Evolutionary conservation across 2,113 vertebrate species (phyloP).

Genomic region (Hippocampus barbouri): DNA sequence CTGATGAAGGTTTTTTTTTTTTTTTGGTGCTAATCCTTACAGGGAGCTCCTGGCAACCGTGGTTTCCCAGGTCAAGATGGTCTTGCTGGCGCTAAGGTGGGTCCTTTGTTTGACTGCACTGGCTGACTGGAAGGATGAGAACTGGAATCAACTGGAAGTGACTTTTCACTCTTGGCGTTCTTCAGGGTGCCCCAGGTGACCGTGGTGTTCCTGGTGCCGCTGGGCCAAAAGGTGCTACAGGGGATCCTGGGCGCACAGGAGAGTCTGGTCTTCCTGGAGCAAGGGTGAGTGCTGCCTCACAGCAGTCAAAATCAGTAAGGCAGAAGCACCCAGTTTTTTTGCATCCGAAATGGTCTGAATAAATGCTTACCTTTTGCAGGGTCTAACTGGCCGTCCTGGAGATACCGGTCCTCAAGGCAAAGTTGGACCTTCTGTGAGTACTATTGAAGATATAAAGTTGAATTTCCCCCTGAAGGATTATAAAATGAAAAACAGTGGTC

Average conservation of each 20-base stretch:
- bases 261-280: constrained; percentile 93
- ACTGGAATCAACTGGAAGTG: background rate
- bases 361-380: constrained; percentile 65
- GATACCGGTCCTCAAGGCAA: constrained; percentile 95
- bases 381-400: constrained; percentile 94
- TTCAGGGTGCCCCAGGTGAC: constrained; percentile 89
- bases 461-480: background rate
- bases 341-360: constrained; percentile 7
- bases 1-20: constrained; percentile 5
- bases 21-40: constrained; percentile 36
- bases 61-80: constrained; percentile 97
- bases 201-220: constrained; percentile 83
- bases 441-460: background rate
- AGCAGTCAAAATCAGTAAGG: background rate
- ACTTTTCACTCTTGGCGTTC: constrained; percentile 1
- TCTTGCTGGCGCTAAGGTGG: constrained; percentile 91
- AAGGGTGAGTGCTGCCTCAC: constrained; percentile 75
- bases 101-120: constrained; percentile 14
- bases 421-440: constrained; percentile 89
- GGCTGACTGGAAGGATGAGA: background rate
- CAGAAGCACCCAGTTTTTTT: background rate
- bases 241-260: constrained; percentile 90
- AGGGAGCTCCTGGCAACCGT: constrained; percentile 95
- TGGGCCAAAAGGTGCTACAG: constrained; percentile 85
- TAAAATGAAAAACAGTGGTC: background rate